Conservation (phyloP, 2,113 vertebrate genomes). For the Hymenochirus boettgeri region DNA sequence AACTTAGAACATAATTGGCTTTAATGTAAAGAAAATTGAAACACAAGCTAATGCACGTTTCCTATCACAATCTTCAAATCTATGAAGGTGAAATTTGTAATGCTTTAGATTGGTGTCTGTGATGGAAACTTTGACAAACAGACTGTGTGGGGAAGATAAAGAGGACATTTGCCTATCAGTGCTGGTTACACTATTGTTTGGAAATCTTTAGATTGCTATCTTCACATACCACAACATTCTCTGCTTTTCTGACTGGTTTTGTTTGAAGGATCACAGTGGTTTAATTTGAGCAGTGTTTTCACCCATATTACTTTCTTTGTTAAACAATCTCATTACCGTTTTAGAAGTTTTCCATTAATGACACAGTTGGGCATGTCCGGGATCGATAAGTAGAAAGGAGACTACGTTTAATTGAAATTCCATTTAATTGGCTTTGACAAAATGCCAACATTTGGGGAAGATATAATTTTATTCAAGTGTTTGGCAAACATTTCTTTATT, state of each 20-base stretch:
- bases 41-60: slow-evolving; percentile 1
- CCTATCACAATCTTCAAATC: neutral
- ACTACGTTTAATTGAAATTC: too few relatives aligned
- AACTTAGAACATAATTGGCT: slow-evolving; percentile 41
- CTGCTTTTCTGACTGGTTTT: neutral
- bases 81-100: neutral
- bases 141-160: neutral
- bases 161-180: neutral
- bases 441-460: too few relatives aligned
- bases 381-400: too few relatives aligned
- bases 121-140: neutral
- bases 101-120: neutral
- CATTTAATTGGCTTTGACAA: too few relatives aligned
- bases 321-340: too few relatives aligned
- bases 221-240: neutral
- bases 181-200: neutral
- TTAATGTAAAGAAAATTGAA: slow-evolving; percentile 42
- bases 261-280: too few relatives aligned
- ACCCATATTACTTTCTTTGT: too few relatives aligned
- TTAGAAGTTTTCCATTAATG: too few relatives aligned
- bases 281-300: too few relatives aligned
- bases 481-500: too few relatives aligned
- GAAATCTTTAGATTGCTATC: slow-evolving; percentile 2
- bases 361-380: too few relatives aligned
- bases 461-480: too few relatives aligned